Base-by-base conservation (phyloP, 2,888 invertebrate genomes). In the Parnassius orleans region DNA sequence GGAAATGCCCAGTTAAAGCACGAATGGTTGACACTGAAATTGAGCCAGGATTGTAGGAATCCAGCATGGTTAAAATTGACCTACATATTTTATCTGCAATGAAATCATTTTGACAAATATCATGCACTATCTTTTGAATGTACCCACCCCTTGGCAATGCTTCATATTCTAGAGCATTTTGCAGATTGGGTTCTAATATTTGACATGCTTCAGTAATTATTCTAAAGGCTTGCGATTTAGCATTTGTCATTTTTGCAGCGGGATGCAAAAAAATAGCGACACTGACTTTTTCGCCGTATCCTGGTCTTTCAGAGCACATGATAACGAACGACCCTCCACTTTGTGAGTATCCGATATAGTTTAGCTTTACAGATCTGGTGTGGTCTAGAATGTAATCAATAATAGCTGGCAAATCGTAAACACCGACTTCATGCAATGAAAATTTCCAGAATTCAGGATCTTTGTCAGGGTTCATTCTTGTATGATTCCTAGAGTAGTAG, bases 201-300 rank as follows among this genome's bases (percentile, higher is more conserved):
- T 92, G 81, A 63, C 92, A 89, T 1, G 41, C 12, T 0, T 92
- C 76, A 47, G 79, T 80, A 11, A 95, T 82, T 76, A 93, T 93
- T 1, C 83, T 70, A 71, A 94, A 94, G 70, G 93, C 93, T n/a
- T 12, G 7, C 0, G 60, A 55, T 10, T 50, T 54, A 0, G 47
- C 54, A n/a, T 60, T 11, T 12, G 41, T 54, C 53, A 46, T 47
- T 53, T 24, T 60, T 10, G 53, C 11, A 10, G 53, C 42, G 7
- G 60, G 60, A 42, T 41, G 46, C 3, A 53, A 15, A 2, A 60
- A 48, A 2, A 60, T 14, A 24, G 58, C 15, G 9, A 93, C 78
- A 9, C 90, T 84, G 1, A 94, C 90, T 80, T 95, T 95, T 0
- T 90, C 78, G 79, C 95, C 94, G 33, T 33, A 33, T 33, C 33